Conservation (phyloP, 2,888 invertebrate species). For the Acheta domesticus region DNA sequence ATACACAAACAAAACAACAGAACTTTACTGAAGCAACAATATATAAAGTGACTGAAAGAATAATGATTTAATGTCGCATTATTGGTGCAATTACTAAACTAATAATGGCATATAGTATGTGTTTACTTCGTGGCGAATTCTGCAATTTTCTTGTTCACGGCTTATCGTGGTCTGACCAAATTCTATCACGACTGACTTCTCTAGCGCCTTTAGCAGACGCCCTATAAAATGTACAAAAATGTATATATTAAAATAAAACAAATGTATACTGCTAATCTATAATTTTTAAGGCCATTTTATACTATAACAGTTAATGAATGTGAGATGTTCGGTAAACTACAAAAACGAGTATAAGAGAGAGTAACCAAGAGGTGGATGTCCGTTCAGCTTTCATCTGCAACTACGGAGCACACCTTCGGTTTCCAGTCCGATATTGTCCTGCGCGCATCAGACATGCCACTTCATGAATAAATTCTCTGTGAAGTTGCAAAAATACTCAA, state of each 20-base stretch:
- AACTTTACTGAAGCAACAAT: not conserved
- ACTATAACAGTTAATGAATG: constrained; percentile 1
- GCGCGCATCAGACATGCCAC: not conserved
- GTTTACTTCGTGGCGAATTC: not conserved
- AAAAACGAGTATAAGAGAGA: not conserved
- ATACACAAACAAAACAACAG: too few species aligned
- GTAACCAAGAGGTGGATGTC: too few species aligned
- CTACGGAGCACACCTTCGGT: too few species aligned
- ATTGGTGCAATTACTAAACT: not conserved
- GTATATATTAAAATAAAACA: constrained; percentile 3
- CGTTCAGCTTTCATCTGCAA: too few species aligned
- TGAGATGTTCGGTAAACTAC: not conserved
- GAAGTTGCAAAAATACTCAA: not conserved
- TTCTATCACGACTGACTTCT: not conserved
- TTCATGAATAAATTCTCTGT: not conserved
- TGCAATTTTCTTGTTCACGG: too few species aligned
- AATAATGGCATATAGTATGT: not conserved
- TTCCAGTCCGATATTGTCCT: not conserved
- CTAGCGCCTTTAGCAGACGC: not conserved
- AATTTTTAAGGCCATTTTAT: constrained; percentile 9
- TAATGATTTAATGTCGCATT: not conserved
- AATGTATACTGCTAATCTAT: not conserved
- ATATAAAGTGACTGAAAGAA: constrained; percentile 4
- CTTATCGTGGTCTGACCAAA: not conserved
- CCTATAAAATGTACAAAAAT: constrained; percentile 18